Evolutionary conservation across 2,888 invertebrate genomes (phyloP).

Genomic region (Noctua pronuba): DNA sequence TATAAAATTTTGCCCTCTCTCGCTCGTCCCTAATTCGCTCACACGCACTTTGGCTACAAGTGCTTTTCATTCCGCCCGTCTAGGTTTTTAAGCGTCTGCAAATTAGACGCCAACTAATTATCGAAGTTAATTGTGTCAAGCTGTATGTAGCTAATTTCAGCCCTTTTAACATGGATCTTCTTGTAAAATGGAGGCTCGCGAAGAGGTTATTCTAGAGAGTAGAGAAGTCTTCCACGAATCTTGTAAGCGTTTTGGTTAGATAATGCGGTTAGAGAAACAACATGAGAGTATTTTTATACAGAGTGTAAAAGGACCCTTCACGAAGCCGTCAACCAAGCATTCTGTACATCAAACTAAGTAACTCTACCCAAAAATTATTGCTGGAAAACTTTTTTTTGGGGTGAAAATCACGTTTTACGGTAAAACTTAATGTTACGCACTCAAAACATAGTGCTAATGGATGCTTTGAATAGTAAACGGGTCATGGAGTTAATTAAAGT

Average conservation of each 20-base stretch:
- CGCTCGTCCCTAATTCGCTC: conserved; percentile 28
- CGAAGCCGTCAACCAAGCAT: no score
- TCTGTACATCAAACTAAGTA: no score
- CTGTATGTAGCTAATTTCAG: conserved; percentile 19
- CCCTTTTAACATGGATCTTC: neutral
- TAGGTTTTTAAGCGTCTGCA: conserved; percentile 40
- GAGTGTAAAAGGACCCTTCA: no score
- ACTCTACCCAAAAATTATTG: no score
- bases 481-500: no score
- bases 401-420: no score
- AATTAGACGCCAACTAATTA: conserved; percentile 50
- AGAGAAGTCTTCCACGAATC: neutral
- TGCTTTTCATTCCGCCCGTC: conserved; percentile 36
- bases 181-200: neutral
- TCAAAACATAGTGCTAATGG: no score
- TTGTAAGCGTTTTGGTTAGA: neutral
- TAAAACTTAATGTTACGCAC: no score
- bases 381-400: no score
- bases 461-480: no score
- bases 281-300: neutral
- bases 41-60: conserved; percentile 37
- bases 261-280: neutral
- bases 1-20: conserved; percentile 20
- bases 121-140: conserved; percentile 30
- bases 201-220: neutral